Evolutionary conservation across 2,888 invertebrate genomes (phyloP).

Genomic region (Operophtera brumata): DNA sequence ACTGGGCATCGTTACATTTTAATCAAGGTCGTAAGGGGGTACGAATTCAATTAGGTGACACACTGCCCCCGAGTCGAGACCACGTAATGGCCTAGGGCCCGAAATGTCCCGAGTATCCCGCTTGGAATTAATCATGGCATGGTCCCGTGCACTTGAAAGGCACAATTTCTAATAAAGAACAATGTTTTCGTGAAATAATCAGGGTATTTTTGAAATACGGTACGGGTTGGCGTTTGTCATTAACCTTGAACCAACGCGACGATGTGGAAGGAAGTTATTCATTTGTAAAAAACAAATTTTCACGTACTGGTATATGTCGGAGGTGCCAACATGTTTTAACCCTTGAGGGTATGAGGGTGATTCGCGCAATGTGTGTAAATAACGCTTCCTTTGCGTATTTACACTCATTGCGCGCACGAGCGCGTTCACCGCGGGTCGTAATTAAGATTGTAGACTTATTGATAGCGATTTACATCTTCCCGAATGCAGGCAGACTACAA

Average conservation of each 20-base stretch:
- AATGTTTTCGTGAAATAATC: constrained; percentile 22
- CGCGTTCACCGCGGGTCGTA: no score
- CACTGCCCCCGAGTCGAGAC: constrained; percentile 24
- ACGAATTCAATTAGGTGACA: constrained; percentile 38
- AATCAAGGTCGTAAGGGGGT: constrained; percentile 28
- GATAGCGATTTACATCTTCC: no score
- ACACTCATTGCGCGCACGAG: no score
- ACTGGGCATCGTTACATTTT: constrained; percentile 13
- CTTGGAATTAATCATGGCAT: constrained; percentile 35
- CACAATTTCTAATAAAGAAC: constrained; percentile 34
- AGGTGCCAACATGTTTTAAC: no score
- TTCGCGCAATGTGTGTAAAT: no score
- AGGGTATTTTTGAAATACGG: neutral
- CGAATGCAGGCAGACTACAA: no score
- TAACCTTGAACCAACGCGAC: neutral
- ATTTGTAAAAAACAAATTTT: no score
- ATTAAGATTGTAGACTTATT: no score
- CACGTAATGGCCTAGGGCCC: constrained; percentile 21
- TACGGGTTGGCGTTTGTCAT: neutral
- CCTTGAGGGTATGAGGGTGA: no score
- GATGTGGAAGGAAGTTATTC: neutral
- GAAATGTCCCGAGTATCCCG: constrained; percentile 30
- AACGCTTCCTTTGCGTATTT: no score
- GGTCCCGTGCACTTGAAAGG: constrained; percentile 31
- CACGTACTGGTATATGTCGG: no score